Percentiles rank a stretch among this genome's conserved stretches.
phyloP scores from a whole-genome alignment of 2,113 vertebrate species.

The Pterocles gutturalis region DNA sequence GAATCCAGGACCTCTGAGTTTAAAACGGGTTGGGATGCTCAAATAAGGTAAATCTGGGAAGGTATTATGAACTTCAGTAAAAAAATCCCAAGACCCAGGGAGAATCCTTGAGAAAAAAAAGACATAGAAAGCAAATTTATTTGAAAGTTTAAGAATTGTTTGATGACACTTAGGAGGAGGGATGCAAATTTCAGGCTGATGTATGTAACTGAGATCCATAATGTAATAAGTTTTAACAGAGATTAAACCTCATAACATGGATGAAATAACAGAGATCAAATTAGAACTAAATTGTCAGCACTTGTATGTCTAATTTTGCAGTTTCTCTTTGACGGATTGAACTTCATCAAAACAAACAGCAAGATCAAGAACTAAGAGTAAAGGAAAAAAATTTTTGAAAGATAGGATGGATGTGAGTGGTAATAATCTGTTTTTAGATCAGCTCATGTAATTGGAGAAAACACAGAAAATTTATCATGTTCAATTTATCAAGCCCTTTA shows the following conservation, averaged over 20 bases:
- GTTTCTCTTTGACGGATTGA: neutral
- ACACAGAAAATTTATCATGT: neutral
- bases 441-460: neutral
- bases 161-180: neutral
- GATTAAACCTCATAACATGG: neutral
- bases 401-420: neutral
- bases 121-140: neutral
- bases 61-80: neutral
- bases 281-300: neutral
- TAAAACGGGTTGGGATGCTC: neutral
- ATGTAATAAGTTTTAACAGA: neutral
- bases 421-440: neutral
- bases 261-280: neutral
- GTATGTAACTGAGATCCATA: neutral
- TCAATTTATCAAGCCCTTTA: neutral
- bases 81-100: neutral
- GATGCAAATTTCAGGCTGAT: neutral
- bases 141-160: neutral
- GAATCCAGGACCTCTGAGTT: neutral
- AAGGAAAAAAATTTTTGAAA: neutral
- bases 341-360: neutral
- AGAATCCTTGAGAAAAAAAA: neutral
- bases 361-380: neutral
- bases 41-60: neutral
- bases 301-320: neutral